Conservation (phyloP, 2,113 vertebrate species). For the Cottus gobio region DNA sequence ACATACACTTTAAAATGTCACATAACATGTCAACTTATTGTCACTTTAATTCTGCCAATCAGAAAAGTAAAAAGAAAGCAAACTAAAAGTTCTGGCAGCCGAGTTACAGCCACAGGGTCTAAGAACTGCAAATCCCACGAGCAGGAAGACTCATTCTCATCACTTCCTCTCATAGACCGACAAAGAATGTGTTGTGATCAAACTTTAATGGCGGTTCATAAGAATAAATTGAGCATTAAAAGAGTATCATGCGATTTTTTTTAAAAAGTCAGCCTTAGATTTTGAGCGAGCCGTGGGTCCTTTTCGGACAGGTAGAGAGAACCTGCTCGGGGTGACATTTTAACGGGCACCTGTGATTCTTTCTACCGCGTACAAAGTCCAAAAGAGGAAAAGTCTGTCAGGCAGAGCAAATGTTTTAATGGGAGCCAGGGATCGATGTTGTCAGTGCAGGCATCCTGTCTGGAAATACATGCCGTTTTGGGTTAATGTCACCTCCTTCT, state of each 20-base stretch:
- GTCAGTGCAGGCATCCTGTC: conserved; percentile 82
- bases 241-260: background rate
- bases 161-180: conserved; percentile 60
- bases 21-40: conserved; percentile 29
- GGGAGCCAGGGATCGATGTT: conserved; percentile 83
- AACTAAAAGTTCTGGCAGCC: conserved; percentile 45
- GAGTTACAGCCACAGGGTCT: conserved; percentile 48
- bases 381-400: conserved; percentile 81
- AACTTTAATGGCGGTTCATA: conserved; percentile 48
- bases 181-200: conserved; percentile 62
- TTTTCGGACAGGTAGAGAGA: conserved; percentile 41
- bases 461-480: conserved; percentile 76
- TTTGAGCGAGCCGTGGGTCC: background rate
- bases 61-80: conserved; percentile 40
- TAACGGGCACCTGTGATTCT: conserved; percentile 79
- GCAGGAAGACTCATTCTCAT: conserved; percentile 62
- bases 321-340: conserved; percentile 69
- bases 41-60: conserved; percentile 50
- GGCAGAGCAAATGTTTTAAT: conserved; percentile 86
- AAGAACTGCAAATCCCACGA: conserved; percentile 62
- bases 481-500: conserved; percentile 59
- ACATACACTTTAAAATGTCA: conserved; percentile 32
- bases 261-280: background rate
- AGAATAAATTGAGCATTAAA: conserved; percentile 19
- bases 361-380: conserved; percentile 70